phyloP scores from a whole-genome alignment of 1,140 invertebrate genomes.

The Eupeodes corollae region DNA sequence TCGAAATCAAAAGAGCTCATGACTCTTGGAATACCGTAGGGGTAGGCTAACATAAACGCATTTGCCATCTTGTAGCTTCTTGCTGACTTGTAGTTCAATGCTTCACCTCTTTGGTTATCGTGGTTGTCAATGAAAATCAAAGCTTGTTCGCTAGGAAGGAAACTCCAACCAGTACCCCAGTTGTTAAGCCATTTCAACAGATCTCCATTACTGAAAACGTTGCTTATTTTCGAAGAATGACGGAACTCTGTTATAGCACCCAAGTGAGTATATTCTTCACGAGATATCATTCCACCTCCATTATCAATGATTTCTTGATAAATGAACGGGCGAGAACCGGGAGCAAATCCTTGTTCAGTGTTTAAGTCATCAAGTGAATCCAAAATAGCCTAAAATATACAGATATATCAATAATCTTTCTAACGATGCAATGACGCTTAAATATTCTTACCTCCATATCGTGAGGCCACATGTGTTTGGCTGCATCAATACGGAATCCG shows the following conservation, averaged over 20 bases:
- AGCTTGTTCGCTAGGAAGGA: constrained; percentile 39
- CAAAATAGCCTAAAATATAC: constrained; percentile 15
- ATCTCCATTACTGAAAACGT: constrained; percentile 45
- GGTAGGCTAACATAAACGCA: constrained; percentile 68
- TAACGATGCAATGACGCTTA: background rate
- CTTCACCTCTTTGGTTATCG: constrained; percentile 49
- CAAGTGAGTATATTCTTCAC: constrained; percentile 49
- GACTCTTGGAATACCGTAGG: constrained; percentile 57
- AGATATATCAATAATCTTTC: background rate
- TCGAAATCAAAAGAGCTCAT: constrained; percentile 63
- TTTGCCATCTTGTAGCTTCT: constrained; percentile 63
- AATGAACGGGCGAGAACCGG: constrained; percentile 50
- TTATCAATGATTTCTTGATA: constrained; percentile 76
- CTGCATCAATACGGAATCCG: constrained; percentile 59
- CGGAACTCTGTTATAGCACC: constrained; percentile 69
- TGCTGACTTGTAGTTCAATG: constrained; percentile 51
- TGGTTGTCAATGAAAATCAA: constrained; percentile 52
- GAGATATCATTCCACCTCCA: constrained; percentile 38
- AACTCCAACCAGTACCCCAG: constrained; percentile 44
- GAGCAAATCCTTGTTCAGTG: constrained; percentile 45
- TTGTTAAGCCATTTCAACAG: constrained; percentile 41
- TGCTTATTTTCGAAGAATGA: constrained; percentile 45
- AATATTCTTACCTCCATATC: constrained; percentile 40
- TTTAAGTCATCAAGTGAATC: constrained; percentile 46
- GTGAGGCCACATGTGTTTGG: constrained; percentile 66